Conservation (phyloP, 2,797 vertebrate species). For the Chloroceryle amazona region DNA sequence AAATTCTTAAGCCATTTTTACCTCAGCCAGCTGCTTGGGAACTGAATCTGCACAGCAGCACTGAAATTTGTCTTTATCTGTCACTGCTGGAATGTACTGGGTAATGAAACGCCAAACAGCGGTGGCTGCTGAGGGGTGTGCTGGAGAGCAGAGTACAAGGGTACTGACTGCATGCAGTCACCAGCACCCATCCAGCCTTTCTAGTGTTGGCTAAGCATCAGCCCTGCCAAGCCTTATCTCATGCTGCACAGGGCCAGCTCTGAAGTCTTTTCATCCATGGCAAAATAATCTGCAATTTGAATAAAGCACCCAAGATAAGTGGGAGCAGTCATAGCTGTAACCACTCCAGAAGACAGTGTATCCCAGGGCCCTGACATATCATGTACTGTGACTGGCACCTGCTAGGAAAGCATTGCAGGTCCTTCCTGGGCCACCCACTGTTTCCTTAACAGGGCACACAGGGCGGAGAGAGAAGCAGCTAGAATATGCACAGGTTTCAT, state of each 20-base stretch:
- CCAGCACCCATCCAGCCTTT: background rate
- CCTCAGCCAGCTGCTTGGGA: background rate
- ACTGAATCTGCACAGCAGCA: background rate
- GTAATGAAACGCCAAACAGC: background rate
- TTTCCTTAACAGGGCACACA: background rate
- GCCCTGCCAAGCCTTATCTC: background rate
- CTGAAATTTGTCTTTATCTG: background rate
- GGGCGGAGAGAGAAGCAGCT: background rate
- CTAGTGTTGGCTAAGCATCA: background rate
- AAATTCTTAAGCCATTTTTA: background rate
- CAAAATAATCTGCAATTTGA: background rate
- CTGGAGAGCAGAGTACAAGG: background rate
- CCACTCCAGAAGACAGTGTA: background rate
- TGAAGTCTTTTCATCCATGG: background rate
- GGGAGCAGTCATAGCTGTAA: background rate
- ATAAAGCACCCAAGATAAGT: background rate
- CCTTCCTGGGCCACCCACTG: accelerated
- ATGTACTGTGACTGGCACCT: accelerated
- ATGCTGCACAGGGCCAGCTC: background rate
- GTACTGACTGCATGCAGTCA: background rate
- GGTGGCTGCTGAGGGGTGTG: background rate
- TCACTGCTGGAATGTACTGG: background rate
- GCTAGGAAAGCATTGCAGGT: background rate
- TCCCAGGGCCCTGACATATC: accelerated
- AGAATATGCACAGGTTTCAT: background rate